A percentile compares a stretch with the other conserved stretches of the same genome.
phyloP scores from a whole-genome alignment of 2,797 vertebrate species.

The Myiotriccus ornatus region DNA sequence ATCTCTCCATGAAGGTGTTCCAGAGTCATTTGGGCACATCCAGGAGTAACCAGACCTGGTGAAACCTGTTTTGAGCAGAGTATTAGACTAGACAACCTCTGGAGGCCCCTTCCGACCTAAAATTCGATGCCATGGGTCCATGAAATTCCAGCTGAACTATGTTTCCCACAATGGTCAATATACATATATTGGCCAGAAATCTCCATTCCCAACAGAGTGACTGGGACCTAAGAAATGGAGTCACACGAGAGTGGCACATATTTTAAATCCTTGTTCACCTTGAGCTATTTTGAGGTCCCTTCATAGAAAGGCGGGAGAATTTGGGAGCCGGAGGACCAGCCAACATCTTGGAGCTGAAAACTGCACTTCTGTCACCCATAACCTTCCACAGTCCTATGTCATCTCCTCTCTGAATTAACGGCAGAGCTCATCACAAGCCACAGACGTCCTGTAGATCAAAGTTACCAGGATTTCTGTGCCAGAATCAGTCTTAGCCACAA shows the following conservation, averaged over 20 bases:
- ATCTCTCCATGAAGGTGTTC: background rate
- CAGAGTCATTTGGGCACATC: background rate
- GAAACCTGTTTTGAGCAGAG: background rate
- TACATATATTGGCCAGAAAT: background rate
- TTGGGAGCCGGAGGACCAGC: background rate
- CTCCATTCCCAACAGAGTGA: background rate
- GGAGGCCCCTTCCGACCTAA: background rate
- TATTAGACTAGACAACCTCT: background rate
- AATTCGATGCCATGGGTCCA: rapidly evolving
- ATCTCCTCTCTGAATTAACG: background rate
- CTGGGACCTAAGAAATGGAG: background rate
- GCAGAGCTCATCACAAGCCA: background rate
- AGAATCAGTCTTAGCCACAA: background rate
- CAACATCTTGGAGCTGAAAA: background rate
- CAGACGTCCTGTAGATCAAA: background rate
- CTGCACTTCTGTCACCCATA: rapidly evolving
- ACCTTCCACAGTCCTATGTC: background rate
- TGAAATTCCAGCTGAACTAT: background rate
- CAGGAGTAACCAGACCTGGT: background rate
- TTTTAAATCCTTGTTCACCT: background rate
- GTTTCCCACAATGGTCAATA: background rate
- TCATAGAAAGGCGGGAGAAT: background rate
- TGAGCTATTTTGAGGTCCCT: background rate
- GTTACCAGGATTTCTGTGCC: background rate
- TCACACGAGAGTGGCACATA: background rate